A percentile compares a stretch with the other conserved stretches of the same genome.
Evolutionary conservation across 2,113 vertebrate genomes (phyloP).

Genomic region (Nipponia nippon): DNA sequence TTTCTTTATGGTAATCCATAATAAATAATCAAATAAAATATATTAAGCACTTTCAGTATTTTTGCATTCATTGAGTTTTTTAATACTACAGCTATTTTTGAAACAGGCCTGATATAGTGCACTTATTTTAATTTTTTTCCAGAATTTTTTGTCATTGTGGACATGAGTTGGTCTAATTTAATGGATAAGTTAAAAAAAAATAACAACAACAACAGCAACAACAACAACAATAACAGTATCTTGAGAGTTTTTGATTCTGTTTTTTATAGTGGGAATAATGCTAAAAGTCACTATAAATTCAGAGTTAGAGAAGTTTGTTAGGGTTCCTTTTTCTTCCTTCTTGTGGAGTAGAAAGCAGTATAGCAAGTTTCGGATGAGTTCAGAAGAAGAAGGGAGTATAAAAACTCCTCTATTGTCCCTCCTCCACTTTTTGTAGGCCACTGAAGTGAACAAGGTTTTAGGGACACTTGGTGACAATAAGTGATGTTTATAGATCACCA

Average conservation of each 20-base stretch:
- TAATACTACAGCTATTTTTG: background rate
- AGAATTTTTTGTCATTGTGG: background rate
- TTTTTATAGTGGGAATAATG: background rate
- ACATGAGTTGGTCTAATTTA: background rate
- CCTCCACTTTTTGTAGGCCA: background rate
- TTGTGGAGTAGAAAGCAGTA: background rate
- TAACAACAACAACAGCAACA: too few species aligned
- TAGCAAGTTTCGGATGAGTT: background rate
- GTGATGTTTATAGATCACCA: background rate
- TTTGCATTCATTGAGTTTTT: background rate
- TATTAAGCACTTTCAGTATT: background rate
- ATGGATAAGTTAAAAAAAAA: background rate
- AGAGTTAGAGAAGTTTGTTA: background rate
- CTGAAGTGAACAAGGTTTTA: background rate
- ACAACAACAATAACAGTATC: background rate
- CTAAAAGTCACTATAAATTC: background rate
- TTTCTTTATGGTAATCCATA: background rate
- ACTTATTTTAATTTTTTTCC: background rate
- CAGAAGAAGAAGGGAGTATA: background rate
- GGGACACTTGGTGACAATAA: fast-evolving
- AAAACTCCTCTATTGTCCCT: background rate
- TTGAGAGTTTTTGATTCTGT: background rate
- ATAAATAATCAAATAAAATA: background rate
- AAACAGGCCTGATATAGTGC: background rate
- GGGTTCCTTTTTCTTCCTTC: background rate